phyloP scores from a whole-genome alignment of 2,797 vertebrate genomes.

The Coranthus polyacanthus region DNA sequence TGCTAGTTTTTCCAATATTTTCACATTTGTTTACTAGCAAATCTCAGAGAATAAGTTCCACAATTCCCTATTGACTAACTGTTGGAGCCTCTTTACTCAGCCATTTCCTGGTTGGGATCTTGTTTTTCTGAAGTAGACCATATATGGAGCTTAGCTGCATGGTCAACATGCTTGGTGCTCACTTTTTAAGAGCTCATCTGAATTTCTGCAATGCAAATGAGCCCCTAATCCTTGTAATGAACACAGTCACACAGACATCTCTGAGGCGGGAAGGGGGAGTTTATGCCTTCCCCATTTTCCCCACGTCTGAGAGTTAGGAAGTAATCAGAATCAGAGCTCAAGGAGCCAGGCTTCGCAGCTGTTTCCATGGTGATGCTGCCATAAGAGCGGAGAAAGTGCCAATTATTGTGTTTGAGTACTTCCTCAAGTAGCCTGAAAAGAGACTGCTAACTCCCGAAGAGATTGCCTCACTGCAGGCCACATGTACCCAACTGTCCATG shows the following conservation, averaged over 20 bases:
- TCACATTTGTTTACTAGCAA: too few relatives aligned
- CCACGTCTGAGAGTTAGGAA: constrained; percentile 47
- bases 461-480: constrained; percentile 35
- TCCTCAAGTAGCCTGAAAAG: constrained; percentile 67
- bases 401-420: constrained; percentile 78
- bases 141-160: constrained; percentile 53
- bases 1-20: too few relatives aligned
- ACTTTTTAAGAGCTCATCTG: constrained; percentile 56
- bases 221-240: constrained; percentile 61
- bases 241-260: constrained; percentile 51
- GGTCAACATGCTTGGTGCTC: constrained; percentile 42
- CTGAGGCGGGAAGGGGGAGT: constrained; percentile 27
- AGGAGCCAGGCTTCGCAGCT: constrained; percentile 64
- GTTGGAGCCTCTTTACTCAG: too few relatives aligned
- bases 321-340: constrained; percentile 68
- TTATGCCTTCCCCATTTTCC: constrained; percentile 47
- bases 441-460: constrained; percentile 46
- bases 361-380: constrained; percentile 76
- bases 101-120: constrained; percentile 25
- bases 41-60: too few relatives aligned
- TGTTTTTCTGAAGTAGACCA: constrained; percentile 48
- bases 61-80: too few relatives aligned
- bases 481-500: constrained; percentile 25
- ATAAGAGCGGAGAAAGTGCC: constrained; percentile 67
- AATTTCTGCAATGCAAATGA: constrained; percentile 68